phyloP scores from a whole-genome alignment of 2,797 vertebrate genomes.

The Tangara arthus region DNA sequence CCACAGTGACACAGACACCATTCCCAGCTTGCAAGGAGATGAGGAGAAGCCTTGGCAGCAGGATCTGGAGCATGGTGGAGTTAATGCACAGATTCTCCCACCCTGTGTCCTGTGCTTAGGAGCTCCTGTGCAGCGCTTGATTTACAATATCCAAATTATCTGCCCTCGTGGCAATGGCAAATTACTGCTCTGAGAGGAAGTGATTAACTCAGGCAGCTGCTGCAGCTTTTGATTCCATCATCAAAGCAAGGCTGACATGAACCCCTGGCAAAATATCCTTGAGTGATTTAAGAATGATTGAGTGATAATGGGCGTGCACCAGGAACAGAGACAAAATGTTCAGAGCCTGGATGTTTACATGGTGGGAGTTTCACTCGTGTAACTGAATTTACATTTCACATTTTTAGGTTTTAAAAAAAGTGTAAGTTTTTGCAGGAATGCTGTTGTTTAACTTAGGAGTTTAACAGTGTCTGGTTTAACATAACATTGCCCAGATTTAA shows the following conservation, averaged over 20 bases:
- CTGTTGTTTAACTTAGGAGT: background rate
- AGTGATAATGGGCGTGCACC: background rate
- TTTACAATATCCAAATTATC: background rate
- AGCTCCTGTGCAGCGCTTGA: background rate
- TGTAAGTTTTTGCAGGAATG: background rate
- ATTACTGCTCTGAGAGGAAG: background rate
- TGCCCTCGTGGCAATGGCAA: background rate
- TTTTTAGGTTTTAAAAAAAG: background rate
- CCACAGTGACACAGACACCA: background rate
- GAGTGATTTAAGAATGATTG: background rate
- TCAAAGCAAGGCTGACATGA: background rate
- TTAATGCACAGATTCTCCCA: background rate
- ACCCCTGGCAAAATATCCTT: background rate
- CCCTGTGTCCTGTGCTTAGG: background rate
- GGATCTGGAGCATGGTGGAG: background rate
- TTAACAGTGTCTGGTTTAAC: background rate
- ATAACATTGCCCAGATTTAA: background rate
- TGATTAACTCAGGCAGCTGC: conserved; percentile 2
- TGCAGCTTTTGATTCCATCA: background rate
- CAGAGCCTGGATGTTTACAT: background rate
- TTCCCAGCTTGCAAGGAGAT: background rate
- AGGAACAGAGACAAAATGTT: background rate
- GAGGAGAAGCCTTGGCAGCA: background rate
- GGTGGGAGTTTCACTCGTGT: background rate
- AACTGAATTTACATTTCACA: background rate